A percentile compares a stretch with the other conserved stretches of the same genome.
These are phyloP conservation scores for Lepidochrysops patricia DNA, from an alignment of 2,888 invertebrate species.

Conservation along the genomic window DNA sequence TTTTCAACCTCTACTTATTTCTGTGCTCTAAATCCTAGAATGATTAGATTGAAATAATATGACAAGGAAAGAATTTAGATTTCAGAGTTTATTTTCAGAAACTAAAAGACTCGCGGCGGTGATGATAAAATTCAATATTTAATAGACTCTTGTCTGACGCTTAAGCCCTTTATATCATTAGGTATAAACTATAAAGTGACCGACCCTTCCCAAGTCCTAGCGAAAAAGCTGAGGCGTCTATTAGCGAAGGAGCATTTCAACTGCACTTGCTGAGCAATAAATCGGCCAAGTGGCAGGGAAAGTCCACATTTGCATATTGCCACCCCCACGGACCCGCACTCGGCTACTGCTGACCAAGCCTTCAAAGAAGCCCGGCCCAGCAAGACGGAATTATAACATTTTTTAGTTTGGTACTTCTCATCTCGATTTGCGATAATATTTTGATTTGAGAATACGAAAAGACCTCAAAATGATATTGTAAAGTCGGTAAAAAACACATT, in stretches of 20 bases:
- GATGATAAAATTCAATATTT: neutral
- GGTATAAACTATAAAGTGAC: neutral
- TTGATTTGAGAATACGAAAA: neutral
- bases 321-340: conserved; percentile 33
- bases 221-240: conserved; percentile 1
- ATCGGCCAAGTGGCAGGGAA: conserved; percentile 67
- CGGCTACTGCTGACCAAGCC: neutral
- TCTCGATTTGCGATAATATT: neutral
- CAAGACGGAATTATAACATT: neutral
- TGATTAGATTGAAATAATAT: too few species aligned
- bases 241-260: conserved; percentile 22
- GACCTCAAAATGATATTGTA: too few species aligned
- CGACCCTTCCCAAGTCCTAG: neutral
- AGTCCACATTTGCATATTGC: conserved; percentile 65
- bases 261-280: conserved; percentile 44
- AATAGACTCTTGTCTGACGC: neutral
- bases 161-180: neutral
- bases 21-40: too few species aligned
- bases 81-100: too few species aligned
- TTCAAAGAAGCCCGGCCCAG: neutral
- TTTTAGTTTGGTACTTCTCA: neutral
- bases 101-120: too few species aligned
- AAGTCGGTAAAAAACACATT: too few species aligned
- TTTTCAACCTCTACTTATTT: too few species aligned
- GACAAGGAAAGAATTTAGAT: too few species aligned